A percentile compares a stretch with the other conserved stretches of the same genome.
phyloP scores from a whole-genome alignment of 30 jellyfish, hydroid and myxozoan species.

The Sanderia malayensis region DNA sequence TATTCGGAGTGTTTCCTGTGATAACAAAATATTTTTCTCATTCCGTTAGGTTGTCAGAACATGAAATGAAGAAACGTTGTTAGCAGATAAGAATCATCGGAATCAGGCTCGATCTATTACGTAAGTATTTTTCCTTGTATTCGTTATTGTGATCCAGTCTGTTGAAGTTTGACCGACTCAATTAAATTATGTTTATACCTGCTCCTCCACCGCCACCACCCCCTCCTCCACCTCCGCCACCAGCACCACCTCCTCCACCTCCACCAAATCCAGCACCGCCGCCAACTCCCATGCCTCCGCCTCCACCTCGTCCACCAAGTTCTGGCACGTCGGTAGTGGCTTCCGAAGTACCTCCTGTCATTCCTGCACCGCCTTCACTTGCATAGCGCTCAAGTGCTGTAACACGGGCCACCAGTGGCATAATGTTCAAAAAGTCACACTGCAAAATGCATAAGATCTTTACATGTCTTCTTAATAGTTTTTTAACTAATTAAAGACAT shows the following conservation, averaged over 20 bases:
- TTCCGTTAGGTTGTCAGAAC: too few species aligned
- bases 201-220: slow-evolving; percentile 61
- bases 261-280: slow-evolving; percentile 98
- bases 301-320: slow-evolving; percentile 83
- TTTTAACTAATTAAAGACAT: too few species aligned
- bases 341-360: slow-evolving; percentile 87
- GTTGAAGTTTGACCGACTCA: not conserved
- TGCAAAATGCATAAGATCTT: not conserved
- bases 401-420: slow-evolving; percentile 97
- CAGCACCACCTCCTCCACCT: slow-evolving; percentile 97
- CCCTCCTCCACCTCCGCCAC: slow-evolving; percentile 85
- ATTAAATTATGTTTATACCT: not conserved
- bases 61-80: too few species aligned
- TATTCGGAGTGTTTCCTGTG: not conserved
- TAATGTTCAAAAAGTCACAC: slow-evolving; percentile 95
- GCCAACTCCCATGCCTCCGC: slow-evolving; percentile 70
- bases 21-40: not conserved
- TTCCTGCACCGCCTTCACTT: slow-evolving; percentile 99
- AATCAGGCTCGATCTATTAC: not conserved
- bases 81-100: too few species aligned
- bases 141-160: not conserved
- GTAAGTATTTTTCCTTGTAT: not conserved
- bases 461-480: not conserved
- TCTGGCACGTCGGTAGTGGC: slow-evolving; percentile 29
- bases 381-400: slow-evolving; percentile 98